These are phyloP conservation scores for Calypte anna DNA, from an alignment of 2,113 vertebrate genomes.

Conservation along the genomic window DNA sequence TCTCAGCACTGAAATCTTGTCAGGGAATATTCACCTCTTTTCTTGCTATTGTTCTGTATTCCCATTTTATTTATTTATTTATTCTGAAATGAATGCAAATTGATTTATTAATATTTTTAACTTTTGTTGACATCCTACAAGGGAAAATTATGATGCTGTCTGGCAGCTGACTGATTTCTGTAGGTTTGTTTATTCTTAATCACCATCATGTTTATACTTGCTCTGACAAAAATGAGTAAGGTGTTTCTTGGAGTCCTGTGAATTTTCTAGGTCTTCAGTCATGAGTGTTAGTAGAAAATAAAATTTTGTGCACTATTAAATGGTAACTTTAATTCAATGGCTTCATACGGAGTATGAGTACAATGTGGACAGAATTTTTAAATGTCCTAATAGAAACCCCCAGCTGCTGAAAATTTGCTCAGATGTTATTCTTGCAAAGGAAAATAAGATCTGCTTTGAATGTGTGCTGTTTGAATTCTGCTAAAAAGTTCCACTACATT, in stretches of 20 bases:
- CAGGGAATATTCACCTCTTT: neutral
- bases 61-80: neutral
- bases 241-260: neutral
- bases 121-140: neutral
- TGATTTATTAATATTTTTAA: neutral
- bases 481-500: neutral
- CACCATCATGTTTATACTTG: neutral
- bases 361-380: neutral
- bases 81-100: neutral
- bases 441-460: neutral
- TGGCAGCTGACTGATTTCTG: neutral
- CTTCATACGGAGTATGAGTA: accelerated
- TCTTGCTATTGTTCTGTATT: neutral
- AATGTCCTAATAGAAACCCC: neutral
- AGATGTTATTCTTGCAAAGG: neutral
- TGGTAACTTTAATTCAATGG: neutral
- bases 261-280: neutral
- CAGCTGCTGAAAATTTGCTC: neutral
- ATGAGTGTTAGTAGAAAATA: neutral
- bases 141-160: neutral
- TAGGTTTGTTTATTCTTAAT: neutral
- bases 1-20: neutral
- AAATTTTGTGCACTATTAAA: neutral
- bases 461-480: neutral
- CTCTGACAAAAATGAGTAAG: neutral